Base-by-base conservation (phyloP, 2,888 invertebrate species). In the Neocrepidodera transversa region DNA sequence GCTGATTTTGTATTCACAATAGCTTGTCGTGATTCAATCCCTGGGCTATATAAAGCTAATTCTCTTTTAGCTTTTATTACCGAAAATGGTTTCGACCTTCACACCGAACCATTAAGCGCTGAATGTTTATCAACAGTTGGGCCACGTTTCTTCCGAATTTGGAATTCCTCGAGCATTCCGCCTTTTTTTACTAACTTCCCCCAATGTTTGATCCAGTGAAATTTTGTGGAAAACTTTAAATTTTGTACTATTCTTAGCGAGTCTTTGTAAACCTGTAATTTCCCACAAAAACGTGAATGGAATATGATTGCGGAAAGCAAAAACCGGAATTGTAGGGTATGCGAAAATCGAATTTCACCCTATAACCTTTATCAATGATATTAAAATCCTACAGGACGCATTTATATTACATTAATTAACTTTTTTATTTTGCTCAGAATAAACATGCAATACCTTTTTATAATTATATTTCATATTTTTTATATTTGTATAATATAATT, bases 241-340 rank as follows among this genome's bases (percentile, higher is more conserved):
- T 58, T 58, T 42, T 17, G 32, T 53, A 52, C 58, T 53, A 58
- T 58, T 53, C 58, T 53, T 53, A 53, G 45, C 17, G 42, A 53
- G 52, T 45, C 58, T 58, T 58, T 58, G 52, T 58, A 53, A 58
- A 58, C 58, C 58, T 47, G 58, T 58, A 58, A 58, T 58, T 58
- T 48, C 26, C 53, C 32, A 42, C 32, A 36, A 35, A 48, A 32
- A 58, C 58, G 58, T 58, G 58, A 40, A 32, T 13, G 48, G 53
- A 47, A 53, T 58, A 30, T 20, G 43, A 28, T 45, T 17, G 45
- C 45, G 14, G 28, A 13, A 42, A 42, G 11, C 20, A n/a, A 2
- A 4, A 16, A 16, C 14, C 28, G 45, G 26, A 16, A 45, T 13
- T 45, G 26, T 28, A 26, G 23, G 6, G 16, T 26, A 45, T 45